These are phyloP conservation scores for Cranoglanis bouderius DNA, from an alignment of 2,113 vertebrate species.

Conservation along the genomic window DNA sequence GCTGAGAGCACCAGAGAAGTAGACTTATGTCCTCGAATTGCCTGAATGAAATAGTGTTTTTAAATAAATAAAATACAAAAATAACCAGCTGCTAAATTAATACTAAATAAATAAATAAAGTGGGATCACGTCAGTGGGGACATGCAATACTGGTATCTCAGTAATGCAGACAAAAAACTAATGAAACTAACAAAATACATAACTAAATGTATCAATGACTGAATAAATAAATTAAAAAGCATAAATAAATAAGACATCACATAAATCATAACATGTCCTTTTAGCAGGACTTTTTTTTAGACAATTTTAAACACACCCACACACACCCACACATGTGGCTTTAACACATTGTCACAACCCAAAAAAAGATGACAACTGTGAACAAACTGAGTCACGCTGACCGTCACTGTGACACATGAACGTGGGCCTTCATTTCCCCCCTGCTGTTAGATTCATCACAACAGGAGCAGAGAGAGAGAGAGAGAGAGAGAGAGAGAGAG, in stretches of 20 bases:
- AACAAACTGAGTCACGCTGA: constrained; percentile 50
- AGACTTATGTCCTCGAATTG: not conserved
- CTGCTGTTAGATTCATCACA: constrained; percentile 1
- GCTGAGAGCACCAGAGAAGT: not conserved
- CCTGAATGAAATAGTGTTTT: not conserved
- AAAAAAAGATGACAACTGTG: constrained; percentile 48
- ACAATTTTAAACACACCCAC: not conserved
- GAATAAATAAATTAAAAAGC: not conserved
- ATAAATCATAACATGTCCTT: not conserved
- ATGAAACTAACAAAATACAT: not conserved
- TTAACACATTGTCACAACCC: constrained; percentile 26
- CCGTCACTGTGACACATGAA: not conserved
- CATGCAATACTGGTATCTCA: too few species aligned
- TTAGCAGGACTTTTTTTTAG: not conserved
- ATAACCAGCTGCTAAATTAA: not conserved
- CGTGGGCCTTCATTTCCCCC: not conserved
- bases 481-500: not conserved
- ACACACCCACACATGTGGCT: not conserved
- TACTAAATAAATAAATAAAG: not conserved
- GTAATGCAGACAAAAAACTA: not conserved
- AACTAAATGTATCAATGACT: not conserved
- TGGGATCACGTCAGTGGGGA: too few species aligned
- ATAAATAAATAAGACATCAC: not conserved
- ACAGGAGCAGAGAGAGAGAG: not conserved
- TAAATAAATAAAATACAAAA: not conserved